Evolutionary conservation across 2,113 vertebrate species (phyloP).

Genomic region (Leucopsar rothschildi): DNA sequence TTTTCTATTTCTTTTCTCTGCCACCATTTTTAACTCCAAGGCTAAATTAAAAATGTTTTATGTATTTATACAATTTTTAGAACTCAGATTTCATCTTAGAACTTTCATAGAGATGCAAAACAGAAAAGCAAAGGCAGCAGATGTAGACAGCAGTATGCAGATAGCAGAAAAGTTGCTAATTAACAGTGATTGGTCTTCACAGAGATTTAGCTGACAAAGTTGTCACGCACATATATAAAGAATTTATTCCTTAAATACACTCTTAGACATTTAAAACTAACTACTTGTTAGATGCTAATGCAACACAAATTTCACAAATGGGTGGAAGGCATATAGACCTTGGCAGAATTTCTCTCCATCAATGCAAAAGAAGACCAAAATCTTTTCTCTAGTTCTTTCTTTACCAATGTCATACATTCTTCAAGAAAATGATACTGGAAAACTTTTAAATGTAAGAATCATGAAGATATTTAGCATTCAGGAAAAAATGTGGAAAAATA

Average conservation of each 20-base stretch:
- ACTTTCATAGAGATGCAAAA: not conserved
- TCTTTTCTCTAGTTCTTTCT: not conserved
- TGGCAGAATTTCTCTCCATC: not conserved
- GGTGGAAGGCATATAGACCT: not conserved
- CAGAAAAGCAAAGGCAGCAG: not conserved
- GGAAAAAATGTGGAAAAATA: not conserved
- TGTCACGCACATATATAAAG: not conserved
- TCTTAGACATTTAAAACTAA: not conserved
- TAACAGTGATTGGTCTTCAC: not conserved
- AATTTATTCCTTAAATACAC: not conserved
- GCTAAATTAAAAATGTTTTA: not conserved
- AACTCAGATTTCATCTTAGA: not conserved
- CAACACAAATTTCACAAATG: not conserved
- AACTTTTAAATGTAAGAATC: not conserved
- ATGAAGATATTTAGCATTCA: not conserved
- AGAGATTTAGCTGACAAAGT: not conserved
- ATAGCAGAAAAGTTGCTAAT: not conserved
- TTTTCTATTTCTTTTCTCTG: not conserved
- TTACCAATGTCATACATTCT: not conserved
- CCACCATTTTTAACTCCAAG: not conserved
- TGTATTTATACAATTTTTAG: not conserved
- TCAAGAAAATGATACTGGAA: not conserved
- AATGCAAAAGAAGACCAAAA: not conserved
- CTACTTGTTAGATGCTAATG: not conserved
- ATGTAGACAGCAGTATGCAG: not conserved